Evolutionary conservation across 2,113 vertebrate genomes (phyloP).

Genomic region (Rana temporaria): DNA sequence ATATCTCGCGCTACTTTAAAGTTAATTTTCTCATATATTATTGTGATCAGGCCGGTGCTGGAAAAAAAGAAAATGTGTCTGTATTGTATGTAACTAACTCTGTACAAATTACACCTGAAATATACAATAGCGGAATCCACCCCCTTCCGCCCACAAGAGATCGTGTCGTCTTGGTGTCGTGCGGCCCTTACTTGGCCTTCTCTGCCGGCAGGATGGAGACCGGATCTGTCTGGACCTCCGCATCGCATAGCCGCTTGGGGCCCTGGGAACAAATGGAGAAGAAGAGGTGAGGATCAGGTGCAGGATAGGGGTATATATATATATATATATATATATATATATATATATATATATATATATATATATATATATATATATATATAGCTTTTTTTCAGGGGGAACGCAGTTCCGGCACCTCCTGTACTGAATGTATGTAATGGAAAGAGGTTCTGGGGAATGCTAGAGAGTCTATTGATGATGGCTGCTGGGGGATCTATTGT

Average conservation of each 20-base stretch:
- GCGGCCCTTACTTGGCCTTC: conserved; percentile 84
- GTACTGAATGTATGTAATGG: too few species aligned
- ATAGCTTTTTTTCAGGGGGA: too few species aligned
- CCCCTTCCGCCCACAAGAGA: not conserved
- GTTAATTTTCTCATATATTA: too few species aligned
- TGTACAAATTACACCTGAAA: conserved; percentile 54
- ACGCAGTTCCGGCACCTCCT: too few species aligned
- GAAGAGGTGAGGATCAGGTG: not conserved
- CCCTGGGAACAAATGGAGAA: conserved; percentile 71
- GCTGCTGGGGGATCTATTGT: too few species aligned
- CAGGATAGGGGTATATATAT: not conserved
- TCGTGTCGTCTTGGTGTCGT: not conserved
- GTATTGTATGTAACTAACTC: conserved; percentile 7
- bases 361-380: too few species aligned
- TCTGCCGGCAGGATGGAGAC: conserved; percentile 78
- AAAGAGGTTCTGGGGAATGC: too few species aligned
- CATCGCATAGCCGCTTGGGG: conserved; percentile 88
- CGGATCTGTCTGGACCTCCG: conserved; percentile 89
- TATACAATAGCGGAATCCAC: conserved; percentile 37
- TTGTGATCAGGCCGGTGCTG: too few species aligned
- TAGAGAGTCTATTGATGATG: too few species aligned
- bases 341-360: not conserved
- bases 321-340: not conserved
- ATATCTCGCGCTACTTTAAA: not conserved
- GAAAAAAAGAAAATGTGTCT: not conserved